phyloP scores from a whole-genome alignment of 2,113 vertebrate genomes.

The Cyprinodon brontotheroides region DNA sequence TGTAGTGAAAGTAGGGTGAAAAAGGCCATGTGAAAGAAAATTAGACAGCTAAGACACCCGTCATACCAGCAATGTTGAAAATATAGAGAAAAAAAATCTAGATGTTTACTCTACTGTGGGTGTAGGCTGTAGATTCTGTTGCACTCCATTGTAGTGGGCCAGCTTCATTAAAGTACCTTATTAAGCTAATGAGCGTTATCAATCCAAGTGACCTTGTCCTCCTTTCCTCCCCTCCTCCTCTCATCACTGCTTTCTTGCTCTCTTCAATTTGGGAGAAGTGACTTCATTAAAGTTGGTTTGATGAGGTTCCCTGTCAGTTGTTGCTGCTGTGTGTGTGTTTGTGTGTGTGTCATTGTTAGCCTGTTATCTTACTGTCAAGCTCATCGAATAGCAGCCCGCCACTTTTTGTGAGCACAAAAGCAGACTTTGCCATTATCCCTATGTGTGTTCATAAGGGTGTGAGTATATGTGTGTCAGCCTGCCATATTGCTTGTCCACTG shows the following conservation, averaged over 20 bases:
- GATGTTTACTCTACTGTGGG: constrained; percentile 24
- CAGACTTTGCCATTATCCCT: constrained; percentile 59
- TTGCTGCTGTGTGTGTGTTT: constrained; percentile 30
- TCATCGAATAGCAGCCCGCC: constrained; percentile 60
- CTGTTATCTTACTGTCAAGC: constrained; percentile 72
- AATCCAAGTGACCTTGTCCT: constrained; percentile 77
- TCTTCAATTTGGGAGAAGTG: constrained; percentile 69
- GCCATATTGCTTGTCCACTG: constrained; percentile 64
- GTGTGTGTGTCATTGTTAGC: constrained; percentile 60
- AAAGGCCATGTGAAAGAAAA: background rate
- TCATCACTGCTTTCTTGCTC: constrained; percentile 54
- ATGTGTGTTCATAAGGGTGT: constrained; percentile 42
- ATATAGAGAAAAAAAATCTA: constrained; percentile 24
- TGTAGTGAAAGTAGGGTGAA: background rate
- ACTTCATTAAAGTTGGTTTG: constrained; percentile 76
- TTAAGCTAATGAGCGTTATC: constrained; percentile 79
- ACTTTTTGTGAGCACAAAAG: constrained; percentile 49
- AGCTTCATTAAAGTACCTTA: constrained; percentile 77
- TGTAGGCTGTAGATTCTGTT: constrained; percentile 36
- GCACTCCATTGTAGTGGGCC: constrained; percentile 58
- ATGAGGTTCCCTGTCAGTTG: constrained; percentile 72
- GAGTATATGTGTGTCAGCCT: constrained; percentile 42
- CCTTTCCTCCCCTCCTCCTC: constrained; percentile 62
- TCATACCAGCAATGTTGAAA: constrained; percentile 23
- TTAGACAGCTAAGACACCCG: background rate